Evolutionary conservation across 2,113 vertebrate genomes (phyloP).

Genomic region (rat (Rattus norvegicus)): GRCr8 NC_086024.1:27882501-27883000

Average conservation of each 20-base stretch:
- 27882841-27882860: background rate
- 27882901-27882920: background rate
- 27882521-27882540: constrained; percentile 56
- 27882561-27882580: constrained; percentile 21
- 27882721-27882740: background rate
- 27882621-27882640: constrained; percentile 80
- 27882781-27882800: background rate
- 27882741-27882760: background rate
- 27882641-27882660: constrained; percentile 88
- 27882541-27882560: constrained; percentile 55
- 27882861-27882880: background rate
- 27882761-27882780: background rate
- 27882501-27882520: constrained; percentile 73
- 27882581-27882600: constrained; percentile 58
- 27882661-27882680: constrained; percentile 84
- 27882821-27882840: background rate
- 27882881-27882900: background rate
- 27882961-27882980: background rate
- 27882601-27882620: constrained; percentile 81
- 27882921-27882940: background rate
- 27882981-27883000: background rate
- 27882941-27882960: background rate
- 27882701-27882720: background rate
- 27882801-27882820: fast-evolving
- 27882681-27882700: constrained; percentile 86